phyloP scores from a whole-genome alignment of 1,140 invertebrate species.

The Brachionus plicatilis region DNA sequence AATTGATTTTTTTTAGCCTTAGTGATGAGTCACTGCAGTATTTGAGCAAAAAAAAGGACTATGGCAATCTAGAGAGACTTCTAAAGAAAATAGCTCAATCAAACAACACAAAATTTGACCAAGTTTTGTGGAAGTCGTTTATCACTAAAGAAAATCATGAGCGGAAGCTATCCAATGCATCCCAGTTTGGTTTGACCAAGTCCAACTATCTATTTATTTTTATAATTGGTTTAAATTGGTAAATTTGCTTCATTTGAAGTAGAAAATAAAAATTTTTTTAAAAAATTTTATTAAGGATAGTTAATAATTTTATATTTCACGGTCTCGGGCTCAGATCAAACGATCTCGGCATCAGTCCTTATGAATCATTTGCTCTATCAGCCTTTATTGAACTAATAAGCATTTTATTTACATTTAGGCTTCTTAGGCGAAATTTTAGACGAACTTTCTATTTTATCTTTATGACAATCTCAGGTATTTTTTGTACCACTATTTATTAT shows the following conservation, averaged over 20 bases:
- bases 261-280: neutral
- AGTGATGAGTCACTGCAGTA: constrained; percentile 48
- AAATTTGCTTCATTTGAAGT: neutral
- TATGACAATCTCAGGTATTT: constrained; percentile 6
- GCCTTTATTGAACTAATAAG: neutral
- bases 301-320: constrained; percentile 38
- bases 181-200: neutral
- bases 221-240: constrained; percentile 15
- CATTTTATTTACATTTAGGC: neutral
- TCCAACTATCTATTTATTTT: neutral
- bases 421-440: neutral
- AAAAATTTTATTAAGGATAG: neutral
- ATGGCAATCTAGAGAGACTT: constrained; percentile 45
- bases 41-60: constrained; percentile 44
- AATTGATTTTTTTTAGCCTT: neutral
- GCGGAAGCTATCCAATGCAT: neutral
- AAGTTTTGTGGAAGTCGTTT: neutral
- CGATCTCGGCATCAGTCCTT: neutral
- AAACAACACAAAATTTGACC: constrained; percentile 43
- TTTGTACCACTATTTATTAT: neutral
- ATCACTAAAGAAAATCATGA: neutral
- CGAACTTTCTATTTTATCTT: constrained; percentile 3
- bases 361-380: constrained; percentile 6
- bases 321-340: neutral
- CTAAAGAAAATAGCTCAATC: constrained; percentile 43